A percentile compares a stretch with the other conserved stretches of the same genome.
Evolutionary conservation across 1,140 invertebrate species (phyloP).

Genomic region (Cydia amplana): DNA sequence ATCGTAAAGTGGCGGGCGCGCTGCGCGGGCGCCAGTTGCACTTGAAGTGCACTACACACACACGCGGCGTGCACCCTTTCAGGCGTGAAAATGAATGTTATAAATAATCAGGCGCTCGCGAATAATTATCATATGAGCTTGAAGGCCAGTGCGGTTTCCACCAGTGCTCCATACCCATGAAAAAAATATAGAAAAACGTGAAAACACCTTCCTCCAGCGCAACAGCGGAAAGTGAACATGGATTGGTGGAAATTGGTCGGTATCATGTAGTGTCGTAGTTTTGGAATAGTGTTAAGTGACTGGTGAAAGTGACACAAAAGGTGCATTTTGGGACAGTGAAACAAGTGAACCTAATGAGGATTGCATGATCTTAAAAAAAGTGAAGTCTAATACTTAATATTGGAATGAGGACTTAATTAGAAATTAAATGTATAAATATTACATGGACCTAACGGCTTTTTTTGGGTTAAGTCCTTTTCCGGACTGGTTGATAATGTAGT

Average conservation of each 20-base stretch:
- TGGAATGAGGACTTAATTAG: not conserved
- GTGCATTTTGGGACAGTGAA: constrained; percentile 44
- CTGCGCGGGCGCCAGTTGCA: not conserved
- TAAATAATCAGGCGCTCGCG: constrained; percentile 67
- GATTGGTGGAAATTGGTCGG: constrained; percentile 77
- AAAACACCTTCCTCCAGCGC: constrained; percentile 42
- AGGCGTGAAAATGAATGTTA: constrained; percentile 78
- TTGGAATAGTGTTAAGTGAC: constrained; percentile 34
- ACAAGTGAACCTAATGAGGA: constrained; percentile 19
- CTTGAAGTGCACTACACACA: constrained; percentile 37
- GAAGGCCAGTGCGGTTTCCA: constrained; percentile 61
- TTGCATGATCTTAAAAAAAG: constrained; percentile 19
- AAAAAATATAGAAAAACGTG: constrained; percentile 42
- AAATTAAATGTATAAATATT: not conserved
- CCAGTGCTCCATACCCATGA: constrained; percentile 44
- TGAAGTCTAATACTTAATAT: not conserved
- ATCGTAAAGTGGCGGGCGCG: not conserved
- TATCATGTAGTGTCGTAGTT: constrained; percentile 46
- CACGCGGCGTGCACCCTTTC: constrained; percentile 52
- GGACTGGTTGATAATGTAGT: not conserved
- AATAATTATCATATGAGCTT: constrained; percentile 69
- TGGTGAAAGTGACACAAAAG: constrained; percentile 46
- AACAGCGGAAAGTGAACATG: constrained; percentile 57
- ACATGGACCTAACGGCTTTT: not conserved
- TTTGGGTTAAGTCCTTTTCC: not conserved